These are phyloP conservation scores for Caenorhabditis briggsae DNA, from an alignment of 1,140 invertebrate genomes.

Conservation along the genomic window DNA sequence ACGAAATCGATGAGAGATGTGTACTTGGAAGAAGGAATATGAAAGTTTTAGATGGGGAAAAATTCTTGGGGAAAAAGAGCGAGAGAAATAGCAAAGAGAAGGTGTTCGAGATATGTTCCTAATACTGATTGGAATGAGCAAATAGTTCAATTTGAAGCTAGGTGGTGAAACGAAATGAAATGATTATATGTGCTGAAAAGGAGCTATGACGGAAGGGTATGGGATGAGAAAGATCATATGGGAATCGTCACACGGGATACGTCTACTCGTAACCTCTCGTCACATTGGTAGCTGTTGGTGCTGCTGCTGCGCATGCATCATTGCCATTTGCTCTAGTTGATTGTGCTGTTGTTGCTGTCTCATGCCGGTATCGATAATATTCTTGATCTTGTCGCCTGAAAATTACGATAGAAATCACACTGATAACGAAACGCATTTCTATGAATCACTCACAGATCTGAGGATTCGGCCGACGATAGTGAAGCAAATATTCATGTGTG, in stretches of 20 bases:
- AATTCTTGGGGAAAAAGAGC: neutral
- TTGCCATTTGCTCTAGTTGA: too few species aligned
- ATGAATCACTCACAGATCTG: neutral
- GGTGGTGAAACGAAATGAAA: constrained; percentile 1
- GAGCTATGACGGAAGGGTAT: neutral
- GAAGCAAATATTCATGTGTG: neutral
- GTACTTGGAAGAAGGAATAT: neutral
- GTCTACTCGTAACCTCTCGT: neutral
- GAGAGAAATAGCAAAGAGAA: neutral
- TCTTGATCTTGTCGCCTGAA: neutral
- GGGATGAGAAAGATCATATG: too few species aligned
- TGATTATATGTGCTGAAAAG: neutral
- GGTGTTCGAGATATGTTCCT: constrained; percentile 4
- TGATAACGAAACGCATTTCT: neutral
- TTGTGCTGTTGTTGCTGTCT: neutral
- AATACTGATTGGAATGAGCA: constrained; percentile 34
- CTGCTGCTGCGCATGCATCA: neutral
- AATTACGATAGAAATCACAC: neutral
- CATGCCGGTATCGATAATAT: neutral
- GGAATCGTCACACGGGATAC: too few species aligned
- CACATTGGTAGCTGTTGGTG: neutral
- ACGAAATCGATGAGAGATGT: neutral
- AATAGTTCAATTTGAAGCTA: neutral
- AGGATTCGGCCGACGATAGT: neutral
- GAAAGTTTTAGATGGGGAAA: neutral